Percentiles rank a stretch among this genome's conserved stretches.
These are phyloP conservation scores for Pongo abelii DNA, from an alignment of 2,113 vertebrate genomes.

Conservation along the genomic window DNA sequence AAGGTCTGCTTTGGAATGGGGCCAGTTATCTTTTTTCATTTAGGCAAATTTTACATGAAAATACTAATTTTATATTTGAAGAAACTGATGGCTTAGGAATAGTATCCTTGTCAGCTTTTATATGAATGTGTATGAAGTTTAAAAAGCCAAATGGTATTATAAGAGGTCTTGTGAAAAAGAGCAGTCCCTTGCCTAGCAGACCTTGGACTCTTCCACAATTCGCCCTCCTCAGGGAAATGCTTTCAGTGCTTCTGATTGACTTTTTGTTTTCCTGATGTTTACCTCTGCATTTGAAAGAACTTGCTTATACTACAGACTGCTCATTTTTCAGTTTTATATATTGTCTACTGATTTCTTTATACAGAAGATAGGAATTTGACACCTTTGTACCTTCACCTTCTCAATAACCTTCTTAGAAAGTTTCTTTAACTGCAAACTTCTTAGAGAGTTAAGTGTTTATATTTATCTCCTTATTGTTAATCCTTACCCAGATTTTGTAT, in stretches of 20 bases:
- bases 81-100: slow-evolving; percentile 81
- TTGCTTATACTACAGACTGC: not conserved
- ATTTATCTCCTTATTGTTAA: not conserved
- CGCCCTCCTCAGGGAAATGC: not conserved
- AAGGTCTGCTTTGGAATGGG: slow-evolving; percentile 83
- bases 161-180: slow-evolving; percentile 19
- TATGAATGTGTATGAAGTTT: slow-evolving; percentile 18
- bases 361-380: not conserved
- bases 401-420: not conserved
- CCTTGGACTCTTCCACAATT: not conserved
- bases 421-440: not conserved
- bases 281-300: not conserved
- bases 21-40: slow-evolving; percentile 84
- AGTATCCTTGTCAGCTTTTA: slow-evolving; percentile 56
- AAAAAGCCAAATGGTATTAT: slow-evolving; percentile 26
- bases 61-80: slow-evolving; percentile 79
- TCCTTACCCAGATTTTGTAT: not conserved
- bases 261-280: not conserved
- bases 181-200: not conserved
- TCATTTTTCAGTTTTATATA: not conserved
- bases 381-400: not conserved
- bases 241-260: not conserved
- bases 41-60: slow-evolving; percentile 85
- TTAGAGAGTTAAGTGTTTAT: not conserved
- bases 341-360: not conserved